Evolutionary conservation across 2,888 invertebrate genomes (phyloP).

Genomic region (Branchellion lobata): DNA sequence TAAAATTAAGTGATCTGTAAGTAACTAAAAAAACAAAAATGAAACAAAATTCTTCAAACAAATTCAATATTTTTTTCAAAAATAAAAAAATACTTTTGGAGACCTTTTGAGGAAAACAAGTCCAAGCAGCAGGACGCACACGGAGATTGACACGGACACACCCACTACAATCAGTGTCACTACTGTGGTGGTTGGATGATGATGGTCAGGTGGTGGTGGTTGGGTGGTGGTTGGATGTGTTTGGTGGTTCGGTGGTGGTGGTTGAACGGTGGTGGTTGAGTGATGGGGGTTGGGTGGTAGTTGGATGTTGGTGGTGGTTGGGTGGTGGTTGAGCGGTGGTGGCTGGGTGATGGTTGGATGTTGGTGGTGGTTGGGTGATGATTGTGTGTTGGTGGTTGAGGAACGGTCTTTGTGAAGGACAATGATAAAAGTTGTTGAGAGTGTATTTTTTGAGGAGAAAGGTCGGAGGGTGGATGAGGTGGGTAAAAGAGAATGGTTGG

Average conservation of each 20-base stretch:
- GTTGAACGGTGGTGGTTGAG: too few relatives aligned
- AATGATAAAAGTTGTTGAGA: too few relatives aligned
- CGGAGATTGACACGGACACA: background rate
- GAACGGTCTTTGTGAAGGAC: too few relatives aligned
- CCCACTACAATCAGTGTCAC: background rate
- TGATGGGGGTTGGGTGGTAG: too few relatives aligned
- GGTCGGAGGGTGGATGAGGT: too few relatives aligned
- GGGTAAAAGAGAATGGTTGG: too few relatives aligned
- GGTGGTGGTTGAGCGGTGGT: too few relatives aligned
- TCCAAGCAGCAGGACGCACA: constrained; percentile 3
- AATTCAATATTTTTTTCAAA: background rate
- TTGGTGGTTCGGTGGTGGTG: background rate
- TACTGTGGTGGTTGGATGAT: background rate
- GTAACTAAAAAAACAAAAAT: background rate
- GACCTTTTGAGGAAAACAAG: background rate
- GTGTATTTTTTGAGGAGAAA: too few relatives aligned
- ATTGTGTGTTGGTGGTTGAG: too few relatives aligned
- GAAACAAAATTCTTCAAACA: background rate
- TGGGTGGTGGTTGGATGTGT: background rate
- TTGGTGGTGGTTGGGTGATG: too few relatives aligned
- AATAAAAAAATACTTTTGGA: background rate
- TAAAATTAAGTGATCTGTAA: background rate
- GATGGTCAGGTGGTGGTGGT: background rate
- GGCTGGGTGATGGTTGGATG: too few relatives aligned
- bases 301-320: too few relatives aligned